Evolutionary conservation across 1,140 invertebrate genomes (phyloP).

Genomic region (Aradophagus sp.): DNA sequence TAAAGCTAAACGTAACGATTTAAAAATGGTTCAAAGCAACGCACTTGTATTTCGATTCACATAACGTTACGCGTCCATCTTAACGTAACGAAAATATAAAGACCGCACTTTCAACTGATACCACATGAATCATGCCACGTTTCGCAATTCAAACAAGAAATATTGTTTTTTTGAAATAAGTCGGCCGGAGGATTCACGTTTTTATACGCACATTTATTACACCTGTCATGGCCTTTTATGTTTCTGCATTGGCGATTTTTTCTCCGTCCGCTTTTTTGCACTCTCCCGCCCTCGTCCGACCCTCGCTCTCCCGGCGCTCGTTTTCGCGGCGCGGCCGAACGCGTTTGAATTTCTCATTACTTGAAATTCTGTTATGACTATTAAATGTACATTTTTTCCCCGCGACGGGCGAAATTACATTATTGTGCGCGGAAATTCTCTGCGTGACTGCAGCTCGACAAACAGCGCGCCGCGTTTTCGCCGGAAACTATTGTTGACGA

Average conservation of each 20-base stretch:
- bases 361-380: constrained; percentile 28
- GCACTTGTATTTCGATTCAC: no score
- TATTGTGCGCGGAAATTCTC: constrained; percentile 21
- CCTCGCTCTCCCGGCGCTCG: neutral
- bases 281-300: neutral
- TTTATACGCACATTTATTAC: constrained; percentile 39
- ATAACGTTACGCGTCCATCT: constrained; percentile 14
- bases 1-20: no score
- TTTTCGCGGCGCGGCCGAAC: constrained; percentile 6
- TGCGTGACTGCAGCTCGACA: constrained; percentile 23
- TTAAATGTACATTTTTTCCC: constrained; percentile 27
- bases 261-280: constrained; percentile 1
- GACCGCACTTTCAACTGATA: constrained; percentile 30
- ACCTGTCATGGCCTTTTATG: constrained; percentile 31
- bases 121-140: constrained; percentile 18
- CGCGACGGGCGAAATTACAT: constrained; percentile 16
- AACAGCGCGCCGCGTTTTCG: constrained; percentile 9
- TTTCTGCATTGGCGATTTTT: constrained; percentile 29
- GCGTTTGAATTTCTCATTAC: constrained; percentile 32
- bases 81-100: constrained; percentile 31
- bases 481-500: constrained; percentile 5
- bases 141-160: constrained; percentile 32
- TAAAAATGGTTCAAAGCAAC: no score
- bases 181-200: constrained; percentile 15
- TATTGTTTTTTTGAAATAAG: constrained; percentile 30